Percentiles rank a stretch among this genome's conserved stretches.
phyloP scores from a whole-genome alignment of 1,140 invertebrate genomes.

The Brachionus asplanchnoidis region DNA sequence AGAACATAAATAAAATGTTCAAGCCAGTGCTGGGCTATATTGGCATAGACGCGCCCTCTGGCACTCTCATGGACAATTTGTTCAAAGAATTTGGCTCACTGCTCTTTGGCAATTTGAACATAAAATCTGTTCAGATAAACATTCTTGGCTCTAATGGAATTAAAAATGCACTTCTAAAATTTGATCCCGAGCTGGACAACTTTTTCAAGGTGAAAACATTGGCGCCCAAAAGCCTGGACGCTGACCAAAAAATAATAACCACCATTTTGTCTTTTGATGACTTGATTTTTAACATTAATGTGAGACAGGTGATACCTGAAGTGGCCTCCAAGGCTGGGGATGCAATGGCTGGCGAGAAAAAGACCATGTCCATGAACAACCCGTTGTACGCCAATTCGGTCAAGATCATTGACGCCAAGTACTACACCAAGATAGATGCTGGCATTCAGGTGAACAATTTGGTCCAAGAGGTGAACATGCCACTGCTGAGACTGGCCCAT shows the following conservation, averaged over 20 bases:
- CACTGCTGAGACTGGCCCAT: slow-evolving; percentile 79
- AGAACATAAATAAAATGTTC: slow-evolving; percentile 23
- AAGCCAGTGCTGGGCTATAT: slow-evolving; percentile 20
- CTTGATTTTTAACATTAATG: slow-evolving; percentile 16
- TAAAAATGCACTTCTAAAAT: background rate
- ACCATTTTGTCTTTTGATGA: slow-evolving; percentile 39
- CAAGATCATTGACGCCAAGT: slow-evolving; percentile 3
- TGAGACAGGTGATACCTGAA: slow-evolving; percentile 16
- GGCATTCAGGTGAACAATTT: slow-evolving; percentile 43
- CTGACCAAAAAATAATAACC: slow-evolving; percentile 24
- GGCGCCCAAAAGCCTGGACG: background rate
- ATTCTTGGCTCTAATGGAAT: background rate
- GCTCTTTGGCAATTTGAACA: slow-evolving; percentile 33
- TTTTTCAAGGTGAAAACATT: background rate
- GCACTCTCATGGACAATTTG: slow-evolving; percentile 36
- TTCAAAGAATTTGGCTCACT: slow-evolving; percentile 41
- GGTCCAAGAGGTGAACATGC: slow-evolving; percentile 77
- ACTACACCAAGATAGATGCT: slow-evolving; percentile 33
- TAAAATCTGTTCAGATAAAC: slow-evolving; percentile 26
- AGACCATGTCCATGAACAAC: background rate
- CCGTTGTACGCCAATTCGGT: background rate
- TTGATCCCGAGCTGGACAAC: background rate
- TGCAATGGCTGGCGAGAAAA: background rate
- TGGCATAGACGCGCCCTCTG: slow-evolving; percentile 21
- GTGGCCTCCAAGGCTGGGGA: background rate